Base-by-base conservation (phyloP, 1,140 invertebrate genomes). In the Heliconius eleuchia region DNA sequence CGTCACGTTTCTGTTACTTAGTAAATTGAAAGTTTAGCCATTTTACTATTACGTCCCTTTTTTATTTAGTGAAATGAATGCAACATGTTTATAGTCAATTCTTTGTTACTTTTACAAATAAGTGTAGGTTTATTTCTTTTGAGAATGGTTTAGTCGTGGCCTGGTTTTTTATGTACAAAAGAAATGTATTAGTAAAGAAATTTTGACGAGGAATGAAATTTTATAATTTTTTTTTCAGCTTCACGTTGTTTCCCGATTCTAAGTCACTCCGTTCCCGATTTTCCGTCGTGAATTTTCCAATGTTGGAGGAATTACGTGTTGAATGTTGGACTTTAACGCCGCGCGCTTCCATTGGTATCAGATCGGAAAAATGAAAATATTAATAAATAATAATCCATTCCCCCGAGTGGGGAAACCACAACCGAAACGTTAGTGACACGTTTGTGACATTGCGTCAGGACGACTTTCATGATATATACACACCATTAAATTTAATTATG, bases 1-100 rank as follows among this genome's bases (percentile, higher is more conserved):
- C 72, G 73, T 79, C 73, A 71, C 73, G 73, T 74, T 71, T 60
- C 66, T 74, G 73, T 74, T 79, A 79, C 77, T 79, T 74, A 74
- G 77, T 27, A 73, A 79, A 79, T 79, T 79, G 77, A 74, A 79
- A 79, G 77, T 79, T 79, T 71, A 2, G 60, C 77, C 72, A 71
- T 74, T 74, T 74, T 79, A 74, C 73, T 79, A 70, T 74, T 74
- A 74, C 73, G 37, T 23, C 23, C 18, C 55, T 60, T 57, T 72
- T 73, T 71, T 50, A 77, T 73, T 77, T 77, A 37, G 19, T 30
- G 46, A 34, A 73, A 73, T 77, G 34, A 73, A 30, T 73, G 52
- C 57, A 60, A 75, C 74, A 75, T 74, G 23, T 52, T 46, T 16
- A 46, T 46, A 46, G 42, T 50, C 27, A 19, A 75, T 23, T 57